Conservation (phyloP, 2,888 invertebrate genomes). For the Napeogenes sylphis region DNA sequence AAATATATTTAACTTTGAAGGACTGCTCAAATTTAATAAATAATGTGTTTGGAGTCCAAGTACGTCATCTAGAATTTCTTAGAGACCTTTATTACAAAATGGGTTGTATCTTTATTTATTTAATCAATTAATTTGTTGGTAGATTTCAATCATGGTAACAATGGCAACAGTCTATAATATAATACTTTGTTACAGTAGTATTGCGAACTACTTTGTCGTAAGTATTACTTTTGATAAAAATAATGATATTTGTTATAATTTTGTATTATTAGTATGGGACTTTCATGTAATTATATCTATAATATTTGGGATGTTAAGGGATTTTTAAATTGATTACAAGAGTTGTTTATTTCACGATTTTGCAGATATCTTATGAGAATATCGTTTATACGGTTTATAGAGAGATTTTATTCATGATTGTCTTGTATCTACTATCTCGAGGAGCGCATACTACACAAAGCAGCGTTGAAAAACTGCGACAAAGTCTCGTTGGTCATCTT, state of each 20-base stretch:
- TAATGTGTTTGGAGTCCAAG: slow-evolving; percentile 21
- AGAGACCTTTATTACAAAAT: background rate
- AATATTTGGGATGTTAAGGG: too few species aligned
- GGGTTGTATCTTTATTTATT: background rate
- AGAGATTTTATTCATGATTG: background rate
- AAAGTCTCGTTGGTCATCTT: slow-evolving; percentile 1
- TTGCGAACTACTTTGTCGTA: too few species aligned
- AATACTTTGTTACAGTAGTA: slow-evolving; percentile 15
- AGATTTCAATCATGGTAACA: background rate
- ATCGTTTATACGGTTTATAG: background rate
- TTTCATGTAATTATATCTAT: too few species aligned
- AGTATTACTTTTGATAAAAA: too few species aligned
- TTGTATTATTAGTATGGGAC: too few species aligned
- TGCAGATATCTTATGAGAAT: background rate
- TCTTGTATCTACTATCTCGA: background rate
- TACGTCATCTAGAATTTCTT: background rate
- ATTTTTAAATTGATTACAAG: too few species aligned
- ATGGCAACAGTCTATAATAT: background rate
- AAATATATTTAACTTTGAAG: slow-evolving; percentile 16
- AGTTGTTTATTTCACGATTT: too few species aligned
- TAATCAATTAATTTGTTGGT: background rate
- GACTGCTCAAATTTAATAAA: slow-evolving; percentile 18
- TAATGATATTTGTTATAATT: too few species aligned
- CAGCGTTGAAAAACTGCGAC: slow-evolving; percentile 6
- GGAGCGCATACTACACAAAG: background rate